Percentiles rank a stretch among this genome's conserved stretches.
Conservation (phyloP, 2,797 vertebrate species). For the Epinephelus coioides region DNA sequence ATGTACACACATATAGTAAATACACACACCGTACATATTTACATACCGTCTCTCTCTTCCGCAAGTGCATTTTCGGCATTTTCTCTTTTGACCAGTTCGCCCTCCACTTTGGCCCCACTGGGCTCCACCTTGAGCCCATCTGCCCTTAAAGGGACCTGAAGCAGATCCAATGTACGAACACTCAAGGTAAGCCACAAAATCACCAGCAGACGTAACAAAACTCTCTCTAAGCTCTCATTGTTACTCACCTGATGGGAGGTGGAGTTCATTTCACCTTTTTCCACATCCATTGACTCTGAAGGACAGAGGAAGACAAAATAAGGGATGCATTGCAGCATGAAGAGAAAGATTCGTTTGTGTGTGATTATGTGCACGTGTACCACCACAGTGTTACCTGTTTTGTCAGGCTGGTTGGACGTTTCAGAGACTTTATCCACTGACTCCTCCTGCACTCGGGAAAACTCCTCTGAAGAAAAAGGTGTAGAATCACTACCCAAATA, state of each 20-base stretch:
- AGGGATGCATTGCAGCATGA: neutral
- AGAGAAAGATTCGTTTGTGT: neutral
- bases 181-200: neutral
- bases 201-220: neutral
- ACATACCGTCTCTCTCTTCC: conserved; percentile 79
- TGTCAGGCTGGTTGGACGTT: conserved; percentile 74
- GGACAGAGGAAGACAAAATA: conserved; percentile 1
- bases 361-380: neutral
- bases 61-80: conserved; percentile 70
- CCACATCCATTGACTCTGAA: conserved; percentile 82
- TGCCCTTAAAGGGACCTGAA: conserved; percentile 63
- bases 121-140: conserved; percentile 77
- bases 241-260: conserved; percentile 87
- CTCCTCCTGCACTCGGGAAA: conserved; percentile 94
- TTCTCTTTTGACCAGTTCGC: conserved; percentile 82
- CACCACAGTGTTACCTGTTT: conserved; percentile 53
- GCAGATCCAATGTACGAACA: conserved; percentile 7
- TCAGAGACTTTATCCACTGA: conserved; percentile 90
- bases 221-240: neutral
- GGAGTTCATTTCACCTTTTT: conserved; percentile 88
- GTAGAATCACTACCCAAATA: conserved; percentile 24
- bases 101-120: conserved; percentile 60
- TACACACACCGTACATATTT: conserved; percentile 13
- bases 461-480: conserved; percentile 90
- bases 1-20: neutral